phyloP scores from a whole-genome alignment of 2,113 vertebrate genomes.

The Sclerurus mexicanus region DNA sequence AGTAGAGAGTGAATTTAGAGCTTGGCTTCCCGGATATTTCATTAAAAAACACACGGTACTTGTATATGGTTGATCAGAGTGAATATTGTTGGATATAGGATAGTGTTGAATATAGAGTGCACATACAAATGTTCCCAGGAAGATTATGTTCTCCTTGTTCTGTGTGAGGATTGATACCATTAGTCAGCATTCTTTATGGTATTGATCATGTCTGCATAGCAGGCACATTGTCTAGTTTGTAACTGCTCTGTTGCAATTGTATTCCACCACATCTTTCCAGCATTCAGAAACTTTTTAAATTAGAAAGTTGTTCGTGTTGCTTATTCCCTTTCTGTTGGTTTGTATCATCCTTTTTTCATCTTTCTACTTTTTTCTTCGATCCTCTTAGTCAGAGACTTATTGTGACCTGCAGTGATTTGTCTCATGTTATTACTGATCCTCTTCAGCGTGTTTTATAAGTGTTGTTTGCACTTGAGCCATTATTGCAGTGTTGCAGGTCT shows the following conservation, averaged over 20 bases:
- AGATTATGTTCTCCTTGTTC: not conserved
- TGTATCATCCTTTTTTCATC: not conserved
- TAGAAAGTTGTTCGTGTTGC: not conserved
- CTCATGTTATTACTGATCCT: not conserved
- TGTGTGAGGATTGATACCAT: not conserved
- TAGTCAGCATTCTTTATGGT: not conserved
- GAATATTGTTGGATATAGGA: not conserved
- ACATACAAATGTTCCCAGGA: not conserved
- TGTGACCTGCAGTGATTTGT: not conserved
- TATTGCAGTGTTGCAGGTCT: not conserved
- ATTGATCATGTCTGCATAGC: not conserved
- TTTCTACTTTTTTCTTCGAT: not conserved
- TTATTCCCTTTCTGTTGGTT: not conserved
- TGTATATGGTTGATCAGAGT: not conserved
- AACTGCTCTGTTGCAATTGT: not conserved
- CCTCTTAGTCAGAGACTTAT: not conserved
- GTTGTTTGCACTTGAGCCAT: not conserved
- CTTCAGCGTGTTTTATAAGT: not conserved
- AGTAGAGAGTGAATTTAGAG: not conserved
- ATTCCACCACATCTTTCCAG: not conserved
- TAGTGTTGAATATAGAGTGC: not conserved
- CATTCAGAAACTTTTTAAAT: not conserved
- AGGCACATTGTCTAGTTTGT: not conserved
- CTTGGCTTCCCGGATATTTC: not conserved
- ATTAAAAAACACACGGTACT: rapidly evolving